phyloP scores from a whole-genome alignment of 2,888 invertebrate species.

The Geophilus truncorum region DNA sequence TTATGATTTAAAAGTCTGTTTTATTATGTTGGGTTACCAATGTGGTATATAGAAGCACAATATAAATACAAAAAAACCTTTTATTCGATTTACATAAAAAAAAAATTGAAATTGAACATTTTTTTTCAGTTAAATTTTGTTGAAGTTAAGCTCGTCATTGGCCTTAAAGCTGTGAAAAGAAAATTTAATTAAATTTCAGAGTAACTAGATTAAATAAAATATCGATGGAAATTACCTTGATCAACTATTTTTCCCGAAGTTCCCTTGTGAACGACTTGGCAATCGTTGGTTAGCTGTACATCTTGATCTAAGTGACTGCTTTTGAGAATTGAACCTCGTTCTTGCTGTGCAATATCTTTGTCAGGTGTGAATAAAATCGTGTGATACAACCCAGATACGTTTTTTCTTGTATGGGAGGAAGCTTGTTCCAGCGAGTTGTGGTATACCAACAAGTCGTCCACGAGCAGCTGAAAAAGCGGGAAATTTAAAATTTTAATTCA shows the following conservation, averaged over 20 bases:
- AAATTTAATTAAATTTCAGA: neutral
- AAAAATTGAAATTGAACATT: neutral
- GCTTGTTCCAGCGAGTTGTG: slow-evolving; percentile 60
- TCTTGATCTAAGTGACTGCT: slow-evolving; percentile 29
- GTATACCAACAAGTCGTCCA: slow-evolving; percentile 73
- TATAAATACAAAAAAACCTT: neutral
- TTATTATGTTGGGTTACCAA: neutral
- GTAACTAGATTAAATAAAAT: neutral
- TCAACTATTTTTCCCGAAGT: slow-evolving; percentile 33
- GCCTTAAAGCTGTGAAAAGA: slow-evolving; percentile 28
- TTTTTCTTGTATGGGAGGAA: slow-evolving; percentile 38
- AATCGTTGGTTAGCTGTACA: slow-evolving; percentile 32
- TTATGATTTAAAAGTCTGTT: neutral
- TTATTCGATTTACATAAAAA: neutral
- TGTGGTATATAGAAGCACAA: neutral
- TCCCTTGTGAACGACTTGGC: slow-evolving; percentile 28
- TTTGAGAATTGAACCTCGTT: slow-evolving; percentile 51
- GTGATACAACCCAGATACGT: slow-evolving; percentile 45
- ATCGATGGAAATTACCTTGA: slow-evolving; percentile 27
- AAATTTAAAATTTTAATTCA: slow-evolving; percentile 6
- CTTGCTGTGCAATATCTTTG: slow-evolving; percentile 45
- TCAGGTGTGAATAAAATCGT: slow-evolving; percentile 49
- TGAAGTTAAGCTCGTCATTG: slow-evolving; percentile 30
- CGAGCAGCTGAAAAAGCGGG: slow-evolving; percentile 60
- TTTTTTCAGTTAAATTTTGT: neutral